Base-by-base conservation (phyloP, 2,113 vertebrate genomes). In the Spea bombifrons region DNA sequence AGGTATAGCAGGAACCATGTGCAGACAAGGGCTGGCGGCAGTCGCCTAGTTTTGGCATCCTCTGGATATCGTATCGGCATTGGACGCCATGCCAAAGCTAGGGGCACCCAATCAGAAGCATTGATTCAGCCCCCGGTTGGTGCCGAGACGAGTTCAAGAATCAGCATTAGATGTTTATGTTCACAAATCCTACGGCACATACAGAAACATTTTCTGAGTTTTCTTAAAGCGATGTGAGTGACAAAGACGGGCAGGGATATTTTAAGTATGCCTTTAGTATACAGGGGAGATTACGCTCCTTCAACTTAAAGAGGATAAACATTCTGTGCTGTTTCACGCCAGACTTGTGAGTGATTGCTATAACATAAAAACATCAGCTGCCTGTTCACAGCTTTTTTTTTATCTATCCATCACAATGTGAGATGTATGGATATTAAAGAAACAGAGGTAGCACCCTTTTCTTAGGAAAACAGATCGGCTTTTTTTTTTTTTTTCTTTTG, bases 251-350 rank as follows among this genome's bases (percentile, higher is more conserved):
- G 15, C 10, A 63, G 69, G 12, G 13, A 73, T 78, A 48, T 64
- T 61, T 61, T 50, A 50, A 71, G 10, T 61, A 15, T 63, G 53
- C 45, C 75, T 71, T 52, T 61, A 63, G 67, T 71, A 77, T 46
- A 59, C 45, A 71, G 70, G 73, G 63, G 48, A 79, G 73, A 73
- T 73, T n/a, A 73, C 63, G 71, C 47, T 17, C 63, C 46, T 59
- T 79, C 70, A 49, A 59, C 65, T 73, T 77, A 77, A n/a, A 52
- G n/a, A 70, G 49, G 75, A 69, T 68, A 69, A 76, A 76, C 75
- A 76, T 70, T 61, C 3, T 17, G 44, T 16, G 66, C 67, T 15
- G 66, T 59, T 77, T 70, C 67, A 79, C 67, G 76, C 73, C 76
- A 72, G 72, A 73, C 50, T 50, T 67, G 30, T 79, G 50, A 79